Percentiles rank a stretch among this genome's conserved stretches.
Evolutionary conservation across 2,888 invertebrate species (phyloP).

Genomic region (Dusona sp.): DNA sequence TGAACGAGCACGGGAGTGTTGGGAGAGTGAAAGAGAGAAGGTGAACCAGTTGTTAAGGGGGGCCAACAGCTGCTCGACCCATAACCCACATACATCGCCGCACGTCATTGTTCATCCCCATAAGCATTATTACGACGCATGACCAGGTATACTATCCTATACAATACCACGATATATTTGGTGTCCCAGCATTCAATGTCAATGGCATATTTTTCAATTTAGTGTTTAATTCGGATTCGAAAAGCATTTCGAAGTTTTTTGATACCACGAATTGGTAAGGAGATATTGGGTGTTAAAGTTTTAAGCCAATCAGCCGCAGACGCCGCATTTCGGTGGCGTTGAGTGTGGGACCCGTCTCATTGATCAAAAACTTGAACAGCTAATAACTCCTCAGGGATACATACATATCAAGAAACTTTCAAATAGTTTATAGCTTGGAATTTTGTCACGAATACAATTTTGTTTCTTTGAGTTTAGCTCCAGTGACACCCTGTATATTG

Average conservation of each 20-base stretch:
- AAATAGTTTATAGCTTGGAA: background rate
- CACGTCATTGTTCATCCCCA: constrained; percentile 81
- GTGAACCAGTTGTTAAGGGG: constrained; percentile 81
- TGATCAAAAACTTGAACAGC: background rate
- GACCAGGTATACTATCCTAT: constrained; percentile 74
- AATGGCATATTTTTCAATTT: background rate
- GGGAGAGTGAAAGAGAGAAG: constrained; percentile 55
- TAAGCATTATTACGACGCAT: constrained; percentile 78
- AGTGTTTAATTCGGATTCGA: background rate
- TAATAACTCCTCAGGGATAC: background rate
- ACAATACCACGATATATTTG: constrained; percentile 4
- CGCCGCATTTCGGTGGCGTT: background rate
- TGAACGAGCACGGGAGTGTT: constrained; percentile 80
- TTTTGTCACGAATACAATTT: background rate
- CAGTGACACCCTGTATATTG: background rate
- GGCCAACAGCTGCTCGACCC: constrained; percentile 83
- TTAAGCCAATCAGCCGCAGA: background rate
- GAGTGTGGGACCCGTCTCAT: background rate
- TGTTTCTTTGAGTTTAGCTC: background rate
- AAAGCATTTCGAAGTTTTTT: background rate
- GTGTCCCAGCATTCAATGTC: background rate
- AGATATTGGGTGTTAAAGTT: background rate
- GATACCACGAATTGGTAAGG: background rate
- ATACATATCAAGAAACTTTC: background rate
- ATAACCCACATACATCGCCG: constrained; percentile 84